Evolutionary conservation across 92 coral and sea anemone species (phyloP), one percentile per base, ranked within the genome.

Genomic region (Diadumene lineata): DNA sequence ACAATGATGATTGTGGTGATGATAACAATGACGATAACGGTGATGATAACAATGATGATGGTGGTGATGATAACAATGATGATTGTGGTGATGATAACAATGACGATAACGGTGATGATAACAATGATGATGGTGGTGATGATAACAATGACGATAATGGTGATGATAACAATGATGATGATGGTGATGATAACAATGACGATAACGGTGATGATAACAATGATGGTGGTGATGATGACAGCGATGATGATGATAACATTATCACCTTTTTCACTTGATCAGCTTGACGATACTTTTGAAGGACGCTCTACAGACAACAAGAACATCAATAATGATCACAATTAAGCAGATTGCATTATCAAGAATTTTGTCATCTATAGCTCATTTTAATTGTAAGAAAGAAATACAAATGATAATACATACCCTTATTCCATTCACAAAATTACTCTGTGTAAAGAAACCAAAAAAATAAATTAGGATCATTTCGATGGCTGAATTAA

Each of bases 401-500:
- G 15, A 29, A 31, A 8, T 31, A 17, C 2, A 19, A 17, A 31
- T 24, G 24, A 9, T 19, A 34, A 8, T 15, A 87, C 96, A 6
- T 80, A 86, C 96, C 83, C 90, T 87, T 66, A 90, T 90, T 70
- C 92, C 96, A n/a, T 58, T 77, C 34, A 90, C 78, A 74, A 90
- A 90, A 27, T 87, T 90, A 0, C 80, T 64, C 96, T 90, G 31
- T 31, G 51, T 81, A 50, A 53, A 3, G 0, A 71, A 68, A 60
- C 15, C 34, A 61, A 11, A 65, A 50, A 32, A 60, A 22, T 16
- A 53, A n/a, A 8, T 9, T 56, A 21, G 62, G 62, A 56, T n/a
- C 24, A 56, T 10, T 56, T 21, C 10, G 24, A 6, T 10, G n/a
- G n/a, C n/a, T n/a, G n/a, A n/a, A n/a, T n/a, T n/a, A n/a, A n/a